Conservation (phyloP, 1,140 invertebrate species). For the Pseudomyrmex cubaensis region DNA sequence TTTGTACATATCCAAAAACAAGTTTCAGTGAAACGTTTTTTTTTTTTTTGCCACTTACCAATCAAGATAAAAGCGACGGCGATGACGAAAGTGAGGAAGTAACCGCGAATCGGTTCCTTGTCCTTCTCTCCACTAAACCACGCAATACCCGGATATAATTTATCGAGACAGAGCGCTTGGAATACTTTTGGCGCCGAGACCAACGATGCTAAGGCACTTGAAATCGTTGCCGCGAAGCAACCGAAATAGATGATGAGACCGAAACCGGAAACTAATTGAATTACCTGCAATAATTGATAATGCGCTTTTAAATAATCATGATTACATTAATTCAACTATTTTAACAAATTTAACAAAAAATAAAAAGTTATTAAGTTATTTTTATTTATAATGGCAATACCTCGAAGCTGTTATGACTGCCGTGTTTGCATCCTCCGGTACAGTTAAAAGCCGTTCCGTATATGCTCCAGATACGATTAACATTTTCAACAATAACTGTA, state of each 20-base stretch:
- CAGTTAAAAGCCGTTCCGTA: slow-evolving; percentile 83
- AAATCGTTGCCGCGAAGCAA: slow-evolving; percentile 98
- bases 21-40: neutral
- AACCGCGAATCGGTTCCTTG: slow-evolving; percentile 96
- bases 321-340: neutral
- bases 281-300: slow-evolving; percentile 87
- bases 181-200: slow-evolving; percentile 98
- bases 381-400: slow-evolving; percentile 80
- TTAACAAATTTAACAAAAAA: neutral
- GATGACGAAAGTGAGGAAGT: slow-evolving; percentile 96
- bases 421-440: slow-evolving; percentile 87
- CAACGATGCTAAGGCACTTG: slow-evolving; percentile 97
- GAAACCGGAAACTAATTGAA: slow-evolving; percentile 95
- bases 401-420: slow-evolving; percentile 93
- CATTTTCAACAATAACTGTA: slow-evolving; percentile 30
- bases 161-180: slow-evolving; percentile 98
- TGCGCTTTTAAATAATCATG: no score
- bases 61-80: slow-evolving; percentile 94
- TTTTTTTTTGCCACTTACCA: slow-evolving; percentile 86
- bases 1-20: neutral
- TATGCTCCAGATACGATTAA: slow-evolving; percentile 66
- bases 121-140: slow-evolving; percentile 97
- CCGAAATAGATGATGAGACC: slow-evolving; percentile 98
- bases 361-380: no score
- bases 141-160: slow-evolving; percentile 96